Evolutionary conservation across 2,113 vertebrate species (phyloP), one percentile per base, ranked within the genome.

Genomic region (Chlorocebus sabaeus): DNA sequence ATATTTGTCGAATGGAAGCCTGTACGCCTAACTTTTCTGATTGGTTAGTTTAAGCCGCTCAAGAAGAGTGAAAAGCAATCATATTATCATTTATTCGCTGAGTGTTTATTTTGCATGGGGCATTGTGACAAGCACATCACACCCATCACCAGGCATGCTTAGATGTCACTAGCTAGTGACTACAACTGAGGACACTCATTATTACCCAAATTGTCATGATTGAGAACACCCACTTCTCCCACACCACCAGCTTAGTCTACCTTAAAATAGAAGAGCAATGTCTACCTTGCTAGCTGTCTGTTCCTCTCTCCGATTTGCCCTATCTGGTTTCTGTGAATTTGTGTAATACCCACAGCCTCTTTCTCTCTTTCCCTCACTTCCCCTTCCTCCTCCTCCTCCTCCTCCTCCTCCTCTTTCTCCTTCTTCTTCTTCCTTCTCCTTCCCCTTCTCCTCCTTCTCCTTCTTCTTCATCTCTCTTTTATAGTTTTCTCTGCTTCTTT

Each of bases 371-470:
- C 10, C 1, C 23, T n/a, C 8, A 14, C 18, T 13, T 38, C n/a
- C 25, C 3, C 16, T 32, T 5, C 5, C 6, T 16, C 25, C 13
- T 67, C 14, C 45, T 25, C 16, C 12, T 32, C 1, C 14, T 43
- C 1, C 35, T 4, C 70, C 2, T 20, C 10, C 14, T 67, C 14
- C n/a, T 27, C 16, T 3, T 32, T 0, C 14, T 43, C 0, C 27
- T 4, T 79, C 2, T 20, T 5, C 20, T 17, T 27, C 5, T 23
- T 2, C 40, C 20, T 23, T 13, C 13, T 14, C 13, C 48, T 50
- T 48, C 13, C 1, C 32, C 35, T 8, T 20, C 23, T 2, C 8
- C 6, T 16, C 27, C 13, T 67, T 9, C 43, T 50, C 1, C 35
- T 4, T 84, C 1, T 35, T 5, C 22, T 25, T 22, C 8, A 25